Percentiles rank a stretch among this genome's conserved stretches.
Evolutionary conservation across 2,113 vertebrate genomes (phyloP).

Genomic region (Euleptes europaea): DNA sequence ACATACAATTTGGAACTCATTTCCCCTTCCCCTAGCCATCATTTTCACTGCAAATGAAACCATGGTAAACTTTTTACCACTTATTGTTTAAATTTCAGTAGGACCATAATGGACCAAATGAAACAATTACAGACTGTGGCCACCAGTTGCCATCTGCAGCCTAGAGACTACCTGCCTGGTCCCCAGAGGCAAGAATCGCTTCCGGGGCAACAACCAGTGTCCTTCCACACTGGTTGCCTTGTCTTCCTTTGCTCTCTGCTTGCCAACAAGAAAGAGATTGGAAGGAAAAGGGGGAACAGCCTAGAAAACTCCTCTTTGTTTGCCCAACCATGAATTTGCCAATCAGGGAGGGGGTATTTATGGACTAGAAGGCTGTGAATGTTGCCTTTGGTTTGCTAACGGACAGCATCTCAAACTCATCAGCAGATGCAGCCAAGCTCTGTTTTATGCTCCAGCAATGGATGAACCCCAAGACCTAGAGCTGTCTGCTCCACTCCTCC

Average conservation of each 20-base stretch:
- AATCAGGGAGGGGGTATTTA: neutral
- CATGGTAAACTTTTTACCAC: neutral
- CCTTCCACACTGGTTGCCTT: neutral
- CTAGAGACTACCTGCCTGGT: neutral
- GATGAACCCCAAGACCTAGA: conserved; percentile 1
- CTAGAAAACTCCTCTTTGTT: neutral
- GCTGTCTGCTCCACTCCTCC: conserved; percentile 5
- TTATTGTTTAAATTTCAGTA: neutral
- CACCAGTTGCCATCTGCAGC: neutral
- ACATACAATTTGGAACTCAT: neutral
- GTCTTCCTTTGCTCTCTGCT: neutral
- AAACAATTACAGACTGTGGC: neutral
- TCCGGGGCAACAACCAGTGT: neutral
- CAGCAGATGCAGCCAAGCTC: neutral
- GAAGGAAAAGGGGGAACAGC: neutral
- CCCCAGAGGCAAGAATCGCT: neutral
- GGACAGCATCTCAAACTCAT: neutral
- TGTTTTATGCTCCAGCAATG: neutral
- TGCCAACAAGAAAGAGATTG: neutral
- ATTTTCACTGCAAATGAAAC: neutral
- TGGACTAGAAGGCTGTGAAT: conserved; percentile 6
- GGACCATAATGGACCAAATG: neutral
- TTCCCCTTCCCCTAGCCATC: too few relatives aligned
- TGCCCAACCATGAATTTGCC: neutral
- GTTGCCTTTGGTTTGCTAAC: neutral